Conservation (phyloP, 2,113 vertebrate species). For the Strix aluco region DNA sequence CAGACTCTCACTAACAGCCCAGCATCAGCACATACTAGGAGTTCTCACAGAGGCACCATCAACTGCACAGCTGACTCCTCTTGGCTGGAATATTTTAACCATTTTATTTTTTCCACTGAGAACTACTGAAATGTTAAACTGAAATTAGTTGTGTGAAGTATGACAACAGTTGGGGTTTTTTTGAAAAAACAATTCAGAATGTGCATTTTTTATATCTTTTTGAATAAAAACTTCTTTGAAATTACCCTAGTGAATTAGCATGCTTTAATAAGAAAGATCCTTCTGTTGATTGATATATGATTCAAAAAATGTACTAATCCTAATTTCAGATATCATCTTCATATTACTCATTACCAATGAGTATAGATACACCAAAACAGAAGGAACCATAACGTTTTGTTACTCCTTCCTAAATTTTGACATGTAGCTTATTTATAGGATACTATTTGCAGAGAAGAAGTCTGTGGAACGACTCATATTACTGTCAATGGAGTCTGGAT, state of each 20-base stretch:
- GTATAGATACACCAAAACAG: background rate
- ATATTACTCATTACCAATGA: background rate
- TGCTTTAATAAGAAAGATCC: background rate
- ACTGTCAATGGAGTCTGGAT: background rate
- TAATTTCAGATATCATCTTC: background rate
- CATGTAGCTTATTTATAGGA: conserved; percentile 43
- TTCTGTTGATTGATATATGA: background rate
- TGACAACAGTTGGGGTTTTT: background rate
- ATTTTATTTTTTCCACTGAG: background rate
- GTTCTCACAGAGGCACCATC: background rate
- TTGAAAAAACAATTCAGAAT: background rate
- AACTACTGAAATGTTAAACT: background rate
- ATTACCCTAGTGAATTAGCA: background rate
- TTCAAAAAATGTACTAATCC: background rate
- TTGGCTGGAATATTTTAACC: background rate
- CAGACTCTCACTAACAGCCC: background rate
- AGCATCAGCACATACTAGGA: background rate
- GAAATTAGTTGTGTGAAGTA: background rate
- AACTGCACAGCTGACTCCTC: background rate
- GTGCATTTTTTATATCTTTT: background rate
- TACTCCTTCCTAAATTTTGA: conserved; percentile 46
- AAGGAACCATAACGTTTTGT: conserved; percentile 22
- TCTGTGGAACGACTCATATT: background rate
- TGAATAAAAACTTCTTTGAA: background rate
- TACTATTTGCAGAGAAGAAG: conserved; percentile 39